These are phyloP conservation scores for Dasyprocta punctata DNA, from an alignment of 2,113 vertebrate genomes.

Conservation along the genomic window DNA sequence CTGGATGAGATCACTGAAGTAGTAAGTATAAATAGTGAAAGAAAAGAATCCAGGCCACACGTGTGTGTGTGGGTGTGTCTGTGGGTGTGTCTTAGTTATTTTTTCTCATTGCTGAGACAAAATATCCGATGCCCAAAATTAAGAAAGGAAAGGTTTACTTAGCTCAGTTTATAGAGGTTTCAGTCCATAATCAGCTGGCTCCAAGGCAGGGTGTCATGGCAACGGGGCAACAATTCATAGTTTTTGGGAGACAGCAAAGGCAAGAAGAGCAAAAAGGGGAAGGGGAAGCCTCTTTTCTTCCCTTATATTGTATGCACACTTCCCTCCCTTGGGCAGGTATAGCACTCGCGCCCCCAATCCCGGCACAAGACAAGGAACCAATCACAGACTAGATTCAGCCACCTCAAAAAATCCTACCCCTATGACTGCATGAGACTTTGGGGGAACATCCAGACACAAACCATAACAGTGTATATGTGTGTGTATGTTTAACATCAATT, in stretches of 20 bases:
- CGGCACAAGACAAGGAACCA: neutral
- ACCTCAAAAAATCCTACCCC: neutral
- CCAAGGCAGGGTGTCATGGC: neutral
- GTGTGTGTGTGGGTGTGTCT: neutral
- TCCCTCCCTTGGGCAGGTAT: neutral
- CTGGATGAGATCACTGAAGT: neutral
- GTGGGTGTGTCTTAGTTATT: neutral
- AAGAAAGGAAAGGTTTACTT: neutral
- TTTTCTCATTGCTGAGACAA: neutral
- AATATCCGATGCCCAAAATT: neutral
- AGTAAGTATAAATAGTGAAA: neutral
- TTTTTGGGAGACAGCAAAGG: neutral
- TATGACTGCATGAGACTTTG: neutral
- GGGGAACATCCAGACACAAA: neutral
- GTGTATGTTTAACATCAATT: neutral
- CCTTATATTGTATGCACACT: neutral
- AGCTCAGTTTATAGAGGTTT: neutral
- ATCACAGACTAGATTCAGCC: neutral
- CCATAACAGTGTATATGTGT: neutral
- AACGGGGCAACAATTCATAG: neutral
- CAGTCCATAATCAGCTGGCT: neutral
- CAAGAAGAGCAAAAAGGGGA: neutral
- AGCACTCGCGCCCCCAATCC: neutral
- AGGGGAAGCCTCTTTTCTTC: neutral
- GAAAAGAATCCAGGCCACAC: neutral